Evolutionary conservation across 2,113 vertebrate genomes (phyloP).

Genomic region (Crotalus tigris): DNA sequence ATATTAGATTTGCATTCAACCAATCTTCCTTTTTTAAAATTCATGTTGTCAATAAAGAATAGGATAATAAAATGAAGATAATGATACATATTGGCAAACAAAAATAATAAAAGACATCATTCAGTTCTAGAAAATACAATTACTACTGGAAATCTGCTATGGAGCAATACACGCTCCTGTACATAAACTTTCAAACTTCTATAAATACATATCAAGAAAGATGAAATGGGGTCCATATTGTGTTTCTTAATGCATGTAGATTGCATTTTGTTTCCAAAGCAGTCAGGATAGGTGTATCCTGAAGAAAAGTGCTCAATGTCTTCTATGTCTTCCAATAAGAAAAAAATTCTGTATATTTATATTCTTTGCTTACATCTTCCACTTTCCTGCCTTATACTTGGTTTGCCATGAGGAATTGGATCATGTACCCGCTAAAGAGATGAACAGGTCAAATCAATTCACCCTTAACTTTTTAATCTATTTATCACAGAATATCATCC

Average conservation of each 20-base stretch:
- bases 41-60: not conserved
- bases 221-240: not conserved
- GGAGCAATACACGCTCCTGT: not conserved
- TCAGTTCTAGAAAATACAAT: not conserved
- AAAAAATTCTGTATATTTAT: not conserved
- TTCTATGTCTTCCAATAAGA: not conserved
- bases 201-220: not conserved
- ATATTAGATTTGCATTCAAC: not conserved
- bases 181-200: not conserved
- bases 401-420: not conserved
- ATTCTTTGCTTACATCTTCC: not conserved
- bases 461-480: not conserved
- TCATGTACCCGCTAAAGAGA: not conserved
- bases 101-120: not conserved
- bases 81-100: not conserved
- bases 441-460: not conserved
- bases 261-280: not conserved
- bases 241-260: not conserved
- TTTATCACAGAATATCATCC: not conserved
- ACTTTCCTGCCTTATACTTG: not conserved
- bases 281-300: not conserved
- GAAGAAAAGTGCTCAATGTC: not conserved
- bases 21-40: not conserved
- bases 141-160: not conserved
- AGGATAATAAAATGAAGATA: not conserved